Percentiles rank a stretch among this genome's conserved stretches.
phyloP scores from a whole-genome alignment of 2,797 vertebrate genomes.

The Holocentrus rufus region DNA sequence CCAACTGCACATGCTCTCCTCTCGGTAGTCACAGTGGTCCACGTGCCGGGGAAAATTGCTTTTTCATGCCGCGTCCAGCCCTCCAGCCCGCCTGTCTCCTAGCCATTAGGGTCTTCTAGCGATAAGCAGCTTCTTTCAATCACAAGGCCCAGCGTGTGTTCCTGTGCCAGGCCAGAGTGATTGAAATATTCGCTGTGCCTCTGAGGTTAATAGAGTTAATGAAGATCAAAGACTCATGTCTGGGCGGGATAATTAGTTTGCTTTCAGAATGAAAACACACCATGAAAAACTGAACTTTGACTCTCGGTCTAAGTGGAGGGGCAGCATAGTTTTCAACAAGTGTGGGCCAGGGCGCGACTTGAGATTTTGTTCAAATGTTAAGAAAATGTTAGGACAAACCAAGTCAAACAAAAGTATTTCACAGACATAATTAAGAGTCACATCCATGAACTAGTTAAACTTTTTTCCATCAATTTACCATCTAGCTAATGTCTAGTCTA shows the following conservation, averaged over 20 bases:
- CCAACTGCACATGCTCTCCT: neutral
- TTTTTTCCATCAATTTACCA: constrained; percentile 6
- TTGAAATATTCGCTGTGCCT: constrained; percentile 65
- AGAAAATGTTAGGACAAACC: neutral
- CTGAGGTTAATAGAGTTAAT: constrained; percentile 72
- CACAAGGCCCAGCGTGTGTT: constrained; percentile 52
- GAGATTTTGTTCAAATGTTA: neutral
- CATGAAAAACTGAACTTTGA: constrained; percentile 54
- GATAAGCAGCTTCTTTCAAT: constrained; percentile 73
- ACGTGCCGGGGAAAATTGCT: constrained; percentile 49
- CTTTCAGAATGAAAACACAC: constrained; percentile 54
- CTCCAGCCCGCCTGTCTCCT: constrained; percentile 28
- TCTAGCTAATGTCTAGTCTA: neutral
- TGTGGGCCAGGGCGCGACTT: neutral
- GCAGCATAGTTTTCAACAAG: constrained; percentile 7
- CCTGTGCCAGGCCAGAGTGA: constrained; percentile 44
- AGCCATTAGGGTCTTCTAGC: constrained; percentile 57
- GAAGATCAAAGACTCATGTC: constrained; percentile 69
- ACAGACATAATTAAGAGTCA: neutral
- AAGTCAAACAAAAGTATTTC: neutral
- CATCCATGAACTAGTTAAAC: constrained; percentile 2
- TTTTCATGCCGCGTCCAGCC: constrained; percentile 41
- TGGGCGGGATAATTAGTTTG: constrained; percentile 59
- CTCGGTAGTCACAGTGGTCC: constrained; percentile 14
- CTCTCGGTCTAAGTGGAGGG: constrained; percentile 34